Evolutionary conservation across 1,140 invertebrate genomes (phyloP), one percentile per base, ranked within the genome.

Genomic region (Mesaphorura yosii): DNA sequence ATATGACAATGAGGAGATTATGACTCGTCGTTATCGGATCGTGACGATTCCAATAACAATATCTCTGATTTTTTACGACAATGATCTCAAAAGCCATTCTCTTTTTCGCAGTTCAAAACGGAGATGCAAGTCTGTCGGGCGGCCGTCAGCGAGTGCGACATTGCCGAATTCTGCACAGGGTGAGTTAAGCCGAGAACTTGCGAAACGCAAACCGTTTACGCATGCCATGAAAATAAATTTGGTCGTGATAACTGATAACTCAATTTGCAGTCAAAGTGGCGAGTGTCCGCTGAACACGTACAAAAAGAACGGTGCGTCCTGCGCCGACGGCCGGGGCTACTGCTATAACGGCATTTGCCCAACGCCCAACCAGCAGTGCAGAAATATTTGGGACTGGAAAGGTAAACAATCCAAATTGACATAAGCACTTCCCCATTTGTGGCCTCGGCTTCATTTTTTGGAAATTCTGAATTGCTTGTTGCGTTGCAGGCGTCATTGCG

Each of bases 291-390:
- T 68, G 3, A 89, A 97, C 68, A 78, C 88, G 1, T 84, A 83
- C 68, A 84, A 89, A 62, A 92, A 92, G 70, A 94, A 95, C 68
- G 92, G 91, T 0, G 82, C 81, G 34, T 73, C 79, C 0, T 96
- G 91, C 68, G 78, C 78, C 28, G 66, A 69, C 28, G 66, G 69
- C 23, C 70, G 71, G 40, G 71, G 70, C 14, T 88, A 84, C 69
- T 96, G 93, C 71, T 92, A 88, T 69, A 83, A 87, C 60, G 92
- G 92, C 0, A 73, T 81, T 34, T 97, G 93, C 67, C 89, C 91
- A 1, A 90, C 89, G 2, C 68, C 90, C 10, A 76, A 81, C 51
- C 67, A 83, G 12, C 91, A 96, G 67, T 96, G 92, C 68, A 81
- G 86, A 66, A 76, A 79, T 48, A 86, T 96, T 53, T 96, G 93